These are phyloP conservation scores for Sardina pilchardus DNA, from an alignment of 2,113 vertebrate species.

Conservation along the genomic window DNA sequence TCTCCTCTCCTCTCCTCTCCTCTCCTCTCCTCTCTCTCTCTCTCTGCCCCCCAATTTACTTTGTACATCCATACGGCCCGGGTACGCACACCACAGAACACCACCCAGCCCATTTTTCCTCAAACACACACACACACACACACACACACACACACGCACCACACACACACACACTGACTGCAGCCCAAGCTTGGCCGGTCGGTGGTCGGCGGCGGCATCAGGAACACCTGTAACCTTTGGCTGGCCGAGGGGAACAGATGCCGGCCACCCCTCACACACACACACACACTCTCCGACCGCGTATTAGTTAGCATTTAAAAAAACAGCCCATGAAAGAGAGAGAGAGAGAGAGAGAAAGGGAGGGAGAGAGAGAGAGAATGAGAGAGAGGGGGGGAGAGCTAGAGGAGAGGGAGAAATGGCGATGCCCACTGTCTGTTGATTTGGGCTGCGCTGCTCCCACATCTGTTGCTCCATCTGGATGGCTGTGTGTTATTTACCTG, in stretches of 20 bases:
- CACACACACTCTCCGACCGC: constrained; percentile 76
- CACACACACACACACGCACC: background rate
- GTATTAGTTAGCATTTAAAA: constrained; percentile 89
- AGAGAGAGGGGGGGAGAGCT: constrained; percentile 44
- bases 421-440: constrained; percentile 93
- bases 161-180: background rate
- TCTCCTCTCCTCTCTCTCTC: background rate
- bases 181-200: constrained; percentile 57
- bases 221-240: constrained; percentile 96
- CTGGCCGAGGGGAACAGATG: constrained; percentile 92
- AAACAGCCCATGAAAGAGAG: background rate
- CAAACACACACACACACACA: background rate
- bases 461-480: constrained; percentile 99
- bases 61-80: background rate
- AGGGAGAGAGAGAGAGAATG: background rate
- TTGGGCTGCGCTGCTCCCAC: constrained; percentile 92
- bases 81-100: too few species aligned
- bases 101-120: too few species aligned
- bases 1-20: background rate
- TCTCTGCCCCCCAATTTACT: background rate
- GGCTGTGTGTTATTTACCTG: constrained; percentile 98
- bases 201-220: constrained; percentile 85
- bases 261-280: constrained; percentile 84
- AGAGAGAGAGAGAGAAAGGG: constrained; percentile 74
- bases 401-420: constrained; percentile 60